These are phyloP conservation scores for Parauchenoglanis punctatus DNA, from an alignment of 2,797 vertebrate genomes.

Conservation along the genomic window DNA sequence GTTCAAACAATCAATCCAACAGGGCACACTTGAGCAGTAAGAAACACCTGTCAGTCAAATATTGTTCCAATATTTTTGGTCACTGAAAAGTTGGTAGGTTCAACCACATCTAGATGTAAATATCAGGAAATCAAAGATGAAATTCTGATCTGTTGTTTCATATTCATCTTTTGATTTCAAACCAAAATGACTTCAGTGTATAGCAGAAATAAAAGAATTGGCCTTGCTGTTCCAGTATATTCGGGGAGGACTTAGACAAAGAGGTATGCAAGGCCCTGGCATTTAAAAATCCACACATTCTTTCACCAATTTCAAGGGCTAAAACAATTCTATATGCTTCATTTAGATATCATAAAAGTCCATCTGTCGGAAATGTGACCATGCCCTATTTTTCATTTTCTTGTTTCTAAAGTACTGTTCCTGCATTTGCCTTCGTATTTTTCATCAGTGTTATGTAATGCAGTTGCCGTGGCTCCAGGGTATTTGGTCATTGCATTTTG, in stretches of 20 bases:
- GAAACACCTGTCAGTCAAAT: neutral
- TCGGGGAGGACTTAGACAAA: neutral
- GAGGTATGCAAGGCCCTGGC: neutral
- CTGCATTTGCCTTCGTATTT: conserved; percentile 63
- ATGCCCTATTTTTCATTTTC: conserved; percentile 7
- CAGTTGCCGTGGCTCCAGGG: conserved; percentile 72
- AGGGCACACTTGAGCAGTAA: too few species aligned
- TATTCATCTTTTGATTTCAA: neutral
- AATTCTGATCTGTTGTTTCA: neutral
- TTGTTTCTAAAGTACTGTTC: conserved; percentile 27
- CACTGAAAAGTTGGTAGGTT: neutral
- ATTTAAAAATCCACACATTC: conserved; percentile 6
- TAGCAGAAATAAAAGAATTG: neutral
- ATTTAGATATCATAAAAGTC: conserved; percentile 1
- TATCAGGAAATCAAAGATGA: neutral
- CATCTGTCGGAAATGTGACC: neutral
- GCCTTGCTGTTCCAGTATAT: neutral
- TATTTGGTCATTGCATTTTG: conserved; percentile 71
- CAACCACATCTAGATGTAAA: neutral
- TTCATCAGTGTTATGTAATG: conserved; percentile 80
- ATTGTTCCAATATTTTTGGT: neutral
- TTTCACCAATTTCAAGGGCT: neutral
- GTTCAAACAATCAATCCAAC: neutral
- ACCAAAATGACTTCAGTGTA: neutral
- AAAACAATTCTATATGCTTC: conserved; percentile 26